These are phyloP conservation scores for Acomys russatus DNA, from an alignment of 2,797 vertebrate species.

Conservation along the genomic window DNA sequence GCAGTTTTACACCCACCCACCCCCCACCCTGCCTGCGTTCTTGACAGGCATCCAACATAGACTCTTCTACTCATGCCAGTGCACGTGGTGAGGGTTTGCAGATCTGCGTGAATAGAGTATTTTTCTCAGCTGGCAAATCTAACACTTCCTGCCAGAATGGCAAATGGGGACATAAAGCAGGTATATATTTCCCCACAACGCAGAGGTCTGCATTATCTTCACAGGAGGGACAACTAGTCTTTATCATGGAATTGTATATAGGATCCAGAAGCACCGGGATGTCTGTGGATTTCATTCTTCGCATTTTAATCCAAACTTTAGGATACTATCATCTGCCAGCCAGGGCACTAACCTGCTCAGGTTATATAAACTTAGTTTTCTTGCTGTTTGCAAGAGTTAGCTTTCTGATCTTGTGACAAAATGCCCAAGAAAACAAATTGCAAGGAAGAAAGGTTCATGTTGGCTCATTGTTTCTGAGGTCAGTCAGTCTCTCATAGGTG, in stretches of 20 bases:
- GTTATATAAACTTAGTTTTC: not conserved
- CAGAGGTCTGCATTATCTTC: not conserved
- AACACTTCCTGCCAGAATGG: not conserved
- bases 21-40: not conserved
- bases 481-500: not conserved
- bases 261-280: not conserved
- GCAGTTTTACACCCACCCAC: not conserved
- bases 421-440: not conserved
- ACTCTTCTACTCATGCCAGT: not conserved
- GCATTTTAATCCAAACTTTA: not conserved
- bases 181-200: not conserved
- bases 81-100: not conserved
- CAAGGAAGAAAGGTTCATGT: not conserved
- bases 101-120: not conserved
- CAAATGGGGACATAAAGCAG: not conserved
- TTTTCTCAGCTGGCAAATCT: not conserved
- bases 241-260: not conserved
- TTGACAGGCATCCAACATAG: not conserved
- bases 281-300: not conserved
- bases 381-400: not conserved
- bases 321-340: not conserved
- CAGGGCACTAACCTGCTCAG: not conserved
- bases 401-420: not conserved
- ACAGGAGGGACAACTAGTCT: not conserved
- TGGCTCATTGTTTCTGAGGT: too few relatives aligned